Conservation (phyloP, 2,113 vertebrate genomes). For the Vicugna pacos region DNA sequence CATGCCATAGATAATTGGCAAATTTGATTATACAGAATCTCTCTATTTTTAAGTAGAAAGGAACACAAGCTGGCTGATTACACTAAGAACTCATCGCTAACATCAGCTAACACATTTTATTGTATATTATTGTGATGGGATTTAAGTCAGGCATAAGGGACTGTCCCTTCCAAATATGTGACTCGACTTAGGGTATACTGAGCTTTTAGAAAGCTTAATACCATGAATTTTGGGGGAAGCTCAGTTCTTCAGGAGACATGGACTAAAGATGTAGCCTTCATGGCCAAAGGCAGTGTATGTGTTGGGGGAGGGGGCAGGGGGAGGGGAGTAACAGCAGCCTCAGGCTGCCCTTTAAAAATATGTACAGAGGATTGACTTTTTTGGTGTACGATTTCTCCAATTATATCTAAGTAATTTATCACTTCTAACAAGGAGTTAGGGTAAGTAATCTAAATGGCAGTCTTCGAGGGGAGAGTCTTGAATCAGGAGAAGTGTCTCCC, state of each 20-base stretch:
- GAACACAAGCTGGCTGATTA: not conserved
- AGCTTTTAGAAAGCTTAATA: not conserved
- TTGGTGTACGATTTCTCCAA: not conserved
- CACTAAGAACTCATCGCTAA: not conserved
- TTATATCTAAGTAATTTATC: not conserved
- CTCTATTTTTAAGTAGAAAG: not conserved
- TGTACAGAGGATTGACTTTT: constrained; percentile 42
- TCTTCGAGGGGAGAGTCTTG: not conserved
- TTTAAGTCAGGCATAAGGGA: constrained; percentile 33
- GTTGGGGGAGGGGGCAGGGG: not conserved
- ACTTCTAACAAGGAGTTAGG: constrained; percentile 36
- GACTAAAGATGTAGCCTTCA: not conserved
- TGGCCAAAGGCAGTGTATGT: not conserved
- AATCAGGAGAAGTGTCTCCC: not conserved
- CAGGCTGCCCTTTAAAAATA: constrained; percentile 12
- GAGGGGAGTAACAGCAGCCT: not conserved
- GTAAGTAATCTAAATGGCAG: not conserved
- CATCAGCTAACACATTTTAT: not conserved
- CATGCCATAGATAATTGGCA: not conserved
- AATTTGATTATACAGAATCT: not conserved
- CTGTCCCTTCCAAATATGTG: not conserved
- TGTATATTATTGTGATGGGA: not conserved
- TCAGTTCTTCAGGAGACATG: not conserved
- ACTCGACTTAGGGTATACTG: not conserved
- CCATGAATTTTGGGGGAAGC: not conserved